phyloP scores from a whole-genome alignment of 35 echinoderm and acorn worm species.

The Ophioderma brevispina region DNA sequence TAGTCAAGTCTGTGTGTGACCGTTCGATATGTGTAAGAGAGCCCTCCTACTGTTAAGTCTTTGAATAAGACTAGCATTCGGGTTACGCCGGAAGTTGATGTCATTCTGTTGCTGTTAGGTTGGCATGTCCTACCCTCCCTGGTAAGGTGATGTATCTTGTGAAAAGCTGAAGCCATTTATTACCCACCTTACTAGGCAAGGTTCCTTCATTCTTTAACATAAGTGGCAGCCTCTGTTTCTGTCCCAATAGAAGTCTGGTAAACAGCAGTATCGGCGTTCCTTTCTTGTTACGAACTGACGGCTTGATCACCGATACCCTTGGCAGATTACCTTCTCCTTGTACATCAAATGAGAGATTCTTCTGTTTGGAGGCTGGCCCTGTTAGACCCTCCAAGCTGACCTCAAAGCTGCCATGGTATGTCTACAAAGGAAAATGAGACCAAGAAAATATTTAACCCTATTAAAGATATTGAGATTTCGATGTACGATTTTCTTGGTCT shows the following conservation, averaged over 20 bases:
- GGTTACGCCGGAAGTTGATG: too few species aligned
- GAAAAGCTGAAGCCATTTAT: too few species aligned
- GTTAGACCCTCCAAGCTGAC: slow-evolving; percentile 82
- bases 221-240: slow-evolving; percentile 83
- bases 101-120: too few species aligned
- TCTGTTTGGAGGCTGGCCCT: slow-evolving; percentile 78
- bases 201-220: slow-evolving; percentile 94
- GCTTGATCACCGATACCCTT: slow-evolving; percentile 82
- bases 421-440: slow-evolving; percentile 73
- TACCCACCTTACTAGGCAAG: slow-evolving; percentile 91
- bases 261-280: slow-evolving; percentile 86
- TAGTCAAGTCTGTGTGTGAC: too few species aligned
- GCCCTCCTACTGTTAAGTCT: too few species aligned
- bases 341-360: slow-evolving; percentile 90
- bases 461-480: too few species aligned
- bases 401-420: slow-evolving; percentile 88
- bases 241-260: slow-evolving; percentile 62
- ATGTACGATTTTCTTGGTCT: too few species aligned
- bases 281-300: slow-evolving; percentile 93
- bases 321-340: slow-evolving; percentile 98
- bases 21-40: too few species aligned
- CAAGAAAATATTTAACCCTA: too few species aligned
- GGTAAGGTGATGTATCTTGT: too few species aligned
- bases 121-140: too few species aligned
- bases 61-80: too few species aligned